Evolutionary conservation across 2,113 vertebrate genomes (phyloP).

Genomic region (Calidris pygmaea): DNA sequence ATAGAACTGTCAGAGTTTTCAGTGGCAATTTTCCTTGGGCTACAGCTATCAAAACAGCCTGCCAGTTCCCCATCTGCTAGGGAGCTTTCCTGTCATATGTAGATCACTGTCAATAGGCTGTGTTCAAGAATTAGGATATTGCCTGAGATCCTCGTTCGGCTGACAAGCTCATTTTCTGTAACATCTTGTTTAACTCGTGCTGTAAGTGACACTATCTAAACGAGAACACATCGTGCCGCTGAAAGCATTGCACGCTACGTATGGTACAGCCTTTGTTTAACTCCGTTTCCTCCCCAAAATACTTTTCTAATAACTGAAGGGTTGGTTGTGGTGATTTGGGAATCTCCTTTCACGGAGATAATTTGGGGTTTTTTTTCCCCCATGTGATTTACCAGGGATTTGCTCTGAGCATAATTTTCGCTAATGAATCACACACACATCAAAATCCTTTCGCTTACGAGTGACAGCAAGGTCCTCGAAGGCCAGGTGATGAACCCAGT

Average conservation of each 20-base stretch:
- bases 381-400: neutral
- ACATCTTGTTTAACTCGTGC: neutral
- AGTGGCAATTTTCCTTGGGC: neutral
- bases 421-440: fast-evolving
- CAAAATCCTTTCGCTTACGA: neutral
- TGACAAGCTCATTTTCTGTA: neutral
- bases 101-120: slow-evolving; percentile 4
- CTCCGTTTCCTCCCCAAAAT: neutral
- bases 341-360: neutral
- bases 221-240: fast-evolving
- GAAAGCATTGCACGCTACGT: fast-evolving
- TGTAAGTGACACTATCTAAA: neutral
- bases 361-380: fast-evolving
- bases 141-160: neutral
- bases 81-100: neutral
- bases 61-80: slow-evolving; percentile 20
- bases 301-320: neutral
- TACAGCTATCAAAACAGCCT: neutral
- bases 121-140: neutral
- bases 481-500: neutral
- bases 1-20: neutral
- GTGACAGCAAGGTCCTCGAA: neutral
- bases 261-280: neutral
- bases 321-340: neutral
- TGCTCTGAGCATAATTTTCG: neutral